These are phyloP conservation scores for Rissa tridactyla DNA, from an alignment of 2,113 vertebrate species.

Conservation along the genomic window DNA sequence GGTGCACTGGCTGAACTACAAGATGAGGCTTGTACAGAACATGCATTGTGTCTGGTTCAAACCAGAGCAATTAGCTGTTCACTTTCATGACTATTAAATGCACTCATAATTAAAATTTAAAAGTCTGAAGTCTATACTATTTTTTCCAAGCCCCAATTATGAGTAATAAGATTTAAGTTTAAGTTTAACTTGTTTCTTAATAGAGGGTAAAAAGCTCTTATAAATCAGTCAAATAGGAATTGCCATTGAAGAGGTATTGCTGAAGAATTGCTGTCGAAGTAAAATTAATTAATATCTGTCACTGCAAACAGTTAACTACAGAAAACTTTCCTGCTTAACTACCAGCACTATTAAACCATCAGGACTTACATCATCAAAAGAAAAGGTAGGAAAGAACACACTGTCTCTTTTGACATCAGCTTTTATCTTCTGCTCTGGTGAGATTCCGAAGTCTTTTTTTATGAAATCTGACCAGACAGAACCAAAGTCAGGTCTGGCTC, in stretches of 20 bases:
- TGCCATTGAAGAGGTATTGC: constrained; percentile 63
- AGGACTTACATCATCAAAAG: constrained; percentile 60
- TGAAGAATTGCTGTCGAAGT: constrained; percentile 63
- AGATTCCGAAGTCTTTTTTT: constrained; percentile 60
- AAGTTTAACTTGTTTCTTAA: constrained; percentile 78
- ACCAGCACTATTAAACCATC: constrained; percentile 64
- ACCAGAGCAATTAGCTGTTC: constrained; percentile 55
- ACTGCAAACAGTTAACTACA: constrained; percentile 63
- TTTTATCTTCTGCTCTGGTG: constrained; percentile 45
- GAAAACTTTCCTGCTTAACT: constrained; percentile 67
- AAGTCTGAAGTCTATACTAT: constrained; percentile 69
- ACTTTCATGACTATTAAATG: constrained; percentile 65
- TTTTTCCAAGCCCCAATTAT: constrained; percentile 68
- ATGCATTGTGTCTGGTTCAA: constrained; percentile 18
- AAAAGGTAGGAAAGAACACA: constrained; percentile 69
- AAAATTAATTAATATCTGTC: constrained; percentile 77
- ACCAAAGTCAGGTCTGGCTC: constrained; percentile 55
- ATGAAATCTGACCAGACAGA: constrained; percentile 55
- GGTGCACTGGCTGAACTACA: neutral
- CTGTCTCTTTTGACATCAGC: constrained; percentile 59
- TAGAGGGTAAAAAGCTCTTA: constrained; percentile 77
- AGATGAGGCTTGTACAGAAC: neutral
- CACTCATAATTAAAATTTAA: constrained; percentile 72
- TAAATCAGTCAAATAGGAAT: constrained; percentile 77
- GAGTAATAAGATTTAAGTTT: constrained; percentile 77